A percentile compares a stretch with the other conserved stretches of the same genome.
These are phyloP conservation scores for Montipora foliosa DNA, from an alignment of 64 coral and sea anemone genomes.

Conservation along the genomic window DNA sequence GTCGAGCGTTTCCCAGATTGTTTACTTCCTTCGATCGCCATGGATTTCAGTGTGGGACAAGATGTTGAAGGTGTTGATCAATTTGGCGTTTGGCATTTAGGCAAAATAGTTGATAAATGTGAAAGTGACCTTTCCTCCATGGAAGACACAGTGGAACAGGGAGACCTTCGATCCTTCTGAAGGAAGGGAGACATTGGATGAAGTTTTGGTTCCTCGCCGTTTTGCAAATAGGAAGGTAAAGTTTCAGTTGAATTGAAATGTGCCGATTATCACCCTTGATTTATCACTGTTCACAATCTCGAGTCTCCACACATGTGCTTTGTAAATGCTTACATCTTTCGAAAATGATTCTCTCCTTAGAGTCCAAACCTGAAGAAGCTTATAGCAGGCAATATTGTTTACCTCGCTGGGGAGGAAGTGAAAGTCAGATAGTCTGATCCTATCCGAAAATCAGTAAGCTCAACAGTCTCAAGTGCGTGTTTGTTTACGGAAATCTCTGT, in stretches of 20 bases:
- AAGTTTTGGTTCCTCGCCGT: constrained; percentile 29
- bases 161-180: background rate
- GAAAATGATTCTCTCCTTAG: background rate
- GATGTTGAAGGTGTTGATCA: constrained; percentile 20
- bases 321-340: background rate
- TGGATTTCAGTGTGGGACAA: constrained; percentile 41
- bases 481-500: background rate
- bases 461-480: background rate
- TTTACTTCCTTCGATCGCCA: background rate
- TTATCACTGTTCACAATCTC: background rate
- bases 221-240: background rate
- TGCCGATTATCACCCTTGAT: background rate
- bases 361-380: constrained; percentile 55
- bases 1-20: too few relatives aligned
- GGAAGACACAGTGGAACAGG: background rate
- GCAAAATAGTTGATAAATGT: background rate
- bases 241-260: background rate
- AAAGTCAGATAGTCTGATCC: constrained; percentile 27
- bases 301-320: background rate
- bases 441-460: background rate
- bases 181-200: background rate
- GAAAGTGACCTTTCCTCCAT: background rate
- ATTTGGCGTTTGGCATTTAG: background rate
- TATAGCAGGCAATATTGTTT: constrained; percentile 16
- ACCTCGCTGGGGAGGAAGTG: background rate